phyloP scores from a whole-genome alignment of 2,113 vertebrate species.

The Hemiscyllium ocellatum region DNA sequence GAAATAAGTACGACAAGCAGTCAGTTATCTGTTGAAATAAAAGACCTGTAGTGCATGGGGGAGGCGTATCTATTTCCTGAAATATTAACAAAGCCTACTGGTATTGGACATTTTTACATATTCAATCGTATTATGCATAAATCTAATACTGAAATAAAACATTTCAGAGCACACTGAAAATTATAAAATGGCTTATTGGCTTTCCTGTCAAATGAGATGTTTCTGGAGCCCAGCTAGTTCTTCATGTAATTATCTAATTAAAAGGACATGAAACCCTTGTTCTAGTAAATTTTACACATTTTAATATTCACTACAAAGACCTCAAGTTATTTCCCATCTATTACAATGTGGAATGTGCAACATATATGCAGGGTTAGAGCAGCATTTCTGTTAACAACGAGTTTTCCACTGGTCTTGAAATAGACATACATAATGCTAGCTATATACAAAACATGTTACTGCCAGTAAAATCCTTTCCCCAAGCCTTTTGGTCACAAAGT shows the following conservation, averaged over 20 bases:
- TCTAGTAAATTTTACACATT: background rate
- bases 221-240: background rate
- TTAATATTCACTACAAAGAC: background rate
- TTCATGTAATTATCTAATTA: background rate
- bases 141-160: slow-evolving; percentile 21
- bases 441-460: background rate
- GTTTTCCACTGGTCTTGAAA: background rate
- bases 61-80: background rate
- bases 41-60: background rate
- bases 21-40: background rate
- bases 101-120: background rate
- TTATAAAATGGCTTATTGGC: background rate
- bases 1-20: background rate
- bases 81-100: background rate
- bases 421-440: background rate
- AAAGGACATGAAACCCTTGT: background rate
- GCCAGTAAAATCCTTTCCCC: slow-evolving; percentile 3
- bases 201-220: background rate
- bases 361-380: background rate
- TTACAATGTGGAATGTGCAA: background rate
- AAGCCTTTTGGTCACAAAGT: background rate
- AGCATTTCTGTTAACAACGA: background rate
- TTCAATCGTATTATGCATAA: background rate
- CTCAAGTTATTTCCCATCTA: background rate
- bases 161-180: background rate